Evolutionary conservation across 2,113 vertebrate species (phyloP).

Genomic region (Arizona elegans): DNA sequence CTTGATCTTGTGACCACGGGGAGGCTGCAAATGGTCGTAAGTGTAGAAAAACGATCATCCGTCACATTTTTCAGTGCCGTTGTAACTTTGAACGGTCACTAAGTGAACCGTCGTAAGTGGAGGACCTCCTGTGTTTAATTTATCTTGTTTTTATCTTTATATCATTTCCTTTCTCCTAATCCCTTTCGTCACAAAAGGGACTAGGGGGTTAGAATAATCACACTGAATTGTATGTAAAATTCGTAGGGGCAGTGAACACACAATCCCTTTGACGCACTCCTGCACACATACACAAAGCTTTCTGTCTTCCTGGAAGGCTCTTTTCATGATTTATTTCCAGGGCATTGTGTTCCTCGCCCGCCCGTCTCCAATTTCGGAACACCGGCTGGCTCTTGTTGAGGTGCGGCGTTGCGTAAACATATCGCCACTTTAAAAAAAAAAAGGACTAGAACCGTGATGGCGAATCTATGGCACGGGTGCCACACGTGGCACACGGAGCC

Average conservation of each 20-base stretch:
- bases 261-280: background rate
- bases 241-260: background rate
- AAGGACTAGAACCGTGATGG: too few relatives aligned
- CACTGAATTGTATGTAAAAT: background rate
- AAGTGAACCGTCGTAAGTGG: background rate
- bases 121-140: background rate
- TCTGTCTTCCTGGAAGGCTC: background rate
- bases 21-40: too few relatives aligned
- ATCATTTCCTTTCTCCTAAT: background rate
- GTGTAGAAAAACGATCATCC: background rate
- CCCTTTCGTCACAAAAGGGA: background rate
- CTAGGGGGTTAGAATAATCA: accelerated
- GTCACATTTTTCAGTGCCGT: background rate
- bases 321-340: background rate
- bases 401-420: background rate
- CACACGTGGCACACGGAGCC: too few relatives aligned
- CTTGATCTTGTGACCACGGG: too few relatives aligned
- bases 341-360: background rate
- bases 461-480: too few relatives aligned
- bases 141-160: background rate
- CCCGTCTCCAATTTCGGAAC: background rate
- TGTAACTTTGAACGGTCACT: background rate
- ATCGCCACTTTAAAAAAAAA: background rate
- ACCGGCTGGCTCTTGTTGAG: background rate
- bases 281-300: background rate